Evolutionary conservation across 2,797 vertebrate species (phyloP), one percentile per base, ranked within the genome.

Genomic region (Zalophus californianus): DNA sequence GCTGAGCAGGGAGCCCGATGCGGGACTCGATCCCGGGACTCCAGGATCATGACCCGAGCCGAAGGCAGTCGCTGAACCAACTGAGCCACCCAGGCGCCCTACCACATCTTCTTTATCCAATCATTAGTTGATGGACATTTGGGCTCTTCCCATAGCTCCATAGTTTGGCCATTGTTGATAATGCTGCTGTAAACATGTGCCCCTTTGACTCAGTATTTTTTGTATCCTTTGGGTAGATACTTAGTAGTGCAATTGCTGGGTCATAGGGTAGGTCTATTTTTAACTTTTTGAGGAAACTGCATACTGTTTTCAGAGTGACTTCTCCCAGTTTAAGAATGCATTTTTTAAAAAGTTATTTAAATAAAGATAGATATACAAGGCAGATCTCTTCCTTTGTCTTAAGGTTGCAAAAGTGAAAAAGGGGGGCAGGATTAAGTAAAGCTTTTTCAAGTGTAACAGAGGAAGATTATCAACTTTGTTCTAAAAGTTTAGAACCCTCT

Each of bases 341-440:
- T 35, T 79, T n/a, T 77, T 86, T 38, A 73, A 95, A 98, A 85
- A 91, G 90, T 93, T 50, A 90, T 91, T 96, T 98, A n/a, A 56
- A 66, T 62, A 93, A 97, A 94, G 87, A 89, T 97, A 97, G 97
- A 91, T 97, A 93, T 54, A 88, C 98, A 98, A 95, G 98, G 89
- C 93, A 93, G 87, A 96, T 97, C 93, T 94, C 78, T 97, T 96
- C 96, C 91, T 98, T 98, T 98, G 97, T 97, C 93, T 98, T 97
- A 96, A 97, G 97, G 96, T 98, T 98, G 96, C 97, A 96, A 97
- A 98, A 98, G 98, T 98, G 98, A 99, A 98, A 98, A 98, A 54
- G 98, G 98, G 98, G 98, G 98, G 96, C 92, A 97, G 98, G 98
- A 99, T 99, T 99, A 99, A 99, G 98, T 98, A 99, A 99, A 99